Conservation (phyloP, 2,113 vertebrate genomes). For the Cercocebus atys region DNA sequence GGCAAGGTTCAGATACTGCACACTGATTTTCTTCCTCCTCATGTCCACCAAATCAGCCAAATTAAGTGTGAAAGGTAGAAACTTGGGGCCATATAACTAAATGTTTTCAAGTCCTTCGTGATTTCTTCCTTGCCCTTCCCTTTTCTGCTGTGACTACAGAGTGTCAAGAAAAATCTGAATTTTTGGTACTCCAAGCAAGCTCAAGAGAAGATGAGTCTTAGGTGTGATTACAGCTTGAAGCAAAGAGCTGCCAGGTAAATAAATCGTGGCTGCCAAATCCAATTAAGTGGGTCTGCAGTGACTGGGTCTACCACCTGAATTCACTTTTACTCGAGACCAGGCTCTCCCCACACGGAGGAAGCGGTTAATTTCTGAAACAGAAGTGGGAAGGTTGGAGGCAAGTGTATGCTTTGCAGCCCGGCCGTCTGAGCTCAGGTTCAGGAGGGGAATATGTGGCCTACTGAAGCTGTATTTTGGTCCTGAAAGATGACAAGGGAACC, state of each 20-base stretch:
- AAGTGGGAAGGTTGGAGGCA: background rate
- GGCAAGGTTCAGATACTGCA: background rate
- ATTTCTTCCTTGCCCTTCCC: slow-evolving; percentile 73
- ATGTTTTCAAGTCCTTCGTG: slow-evolving; percentile 74
- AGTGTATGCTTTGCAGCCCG: background rate
- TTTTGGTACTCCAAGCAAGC: slow-evolving; percentile 24
- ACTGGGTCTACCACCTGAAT: background rate
- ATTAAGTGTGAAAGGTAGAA: background rate
- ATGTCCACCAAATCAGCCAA: background rate
- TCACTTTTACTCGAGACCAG: background rate
- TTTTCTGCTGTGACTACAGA: slow-evolving; percentile 77
- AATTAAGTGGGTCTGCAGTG: background rate
- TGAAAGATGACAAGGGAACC: background rate
- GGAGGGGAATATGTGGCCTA: fast-evolving
- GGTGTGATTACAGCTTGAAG: background rate
- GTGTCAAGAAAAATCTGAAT: slow-evolving; percentile 80
- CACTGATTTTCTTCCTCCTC: background rate
- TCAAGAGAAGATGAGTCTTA: background rate
- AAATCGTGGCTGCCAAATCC: background rate
- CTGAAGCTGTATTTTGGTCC: background rate
- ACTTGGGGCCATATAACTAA: background rate
- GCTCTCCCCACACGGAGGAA: fast-evolving
- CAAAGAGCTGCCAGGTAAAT: background rate
- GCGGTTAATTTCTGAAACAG: background rate
- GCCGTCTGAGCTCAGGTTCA: background rate